Percentiles rank a stretch among this genome's conserved stretches.
These are phyloP conservation scores for Emesis furor DNA, from an alignment of 2,888 invertebrate genomes.

Conservation along the genomic window DNA sequence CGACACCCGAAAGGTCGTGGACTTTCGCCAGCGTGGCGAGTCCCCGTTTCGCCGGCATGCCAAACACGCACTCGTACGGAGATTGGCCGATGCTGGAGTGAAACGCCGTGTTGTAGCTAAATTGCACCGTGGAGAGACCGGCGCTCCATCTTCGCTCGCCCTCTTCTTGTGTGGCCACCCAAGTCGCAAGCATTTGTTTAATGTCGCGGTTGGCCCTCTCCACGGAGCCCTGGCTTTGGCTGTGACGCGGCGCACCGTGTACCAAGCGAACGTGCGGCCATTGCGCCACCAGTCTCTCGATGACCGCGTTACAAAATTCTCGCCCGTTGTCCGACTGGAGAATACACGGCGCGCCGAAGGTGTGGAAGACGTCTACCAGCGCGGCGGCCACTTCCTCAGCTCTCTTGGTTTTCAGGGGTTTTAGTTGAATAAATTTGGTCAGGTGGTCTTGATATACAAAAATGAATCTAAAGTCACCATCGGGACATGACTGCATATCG, in stretches of 20 bases:
- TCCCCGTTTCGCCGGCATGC: background rate
- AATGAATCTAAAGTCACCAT: conserved; percentile 76
- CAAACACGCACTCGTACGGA: conserved; percentile 19
- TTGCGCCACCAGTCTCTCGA: too few relatives aligned
- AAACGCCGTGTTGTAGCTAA: background rate
- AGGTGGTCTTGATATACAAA: conserved; percentile 78
- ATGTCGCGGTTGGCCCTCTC: conserved; percentile 82
- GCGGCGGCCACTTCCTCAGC: conserved; percentile 78
- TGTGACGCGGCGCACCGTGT: conserved; percentile 14
- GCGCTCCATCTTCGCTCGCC: conserved; percentile 18
- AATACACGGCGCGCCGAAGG: too few relatives aligned
- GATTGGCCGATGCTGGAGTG: conserved; percentile 22
- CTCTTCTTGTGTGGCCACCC: conserved; percentile 74
- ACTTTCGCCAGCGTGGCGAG: background rate
- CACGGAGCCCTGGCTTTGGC: conserved; percentile 78
- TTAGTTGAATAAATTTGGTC: conserved; percentile 77
- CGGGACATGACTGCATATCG: conserved; percentile 56
- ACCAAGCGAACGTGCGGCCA: background rate
- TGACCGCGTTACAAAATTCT: too few relatives aligned
- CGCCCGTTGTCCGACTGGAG: too few relatives aligned
- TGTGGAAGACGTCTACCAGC: background rate
- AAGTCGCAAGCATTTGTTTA: conserved; percentile 80
- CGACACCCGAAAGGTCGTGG: background rate
- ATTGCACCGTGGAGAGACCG: conserved; percentile 12
- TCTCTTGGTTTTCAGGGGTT: conserved; percentile 76